Conservation (phyloP, 2,797 vertebrate genomes). For the Loriculus beryllinus region DNA sequence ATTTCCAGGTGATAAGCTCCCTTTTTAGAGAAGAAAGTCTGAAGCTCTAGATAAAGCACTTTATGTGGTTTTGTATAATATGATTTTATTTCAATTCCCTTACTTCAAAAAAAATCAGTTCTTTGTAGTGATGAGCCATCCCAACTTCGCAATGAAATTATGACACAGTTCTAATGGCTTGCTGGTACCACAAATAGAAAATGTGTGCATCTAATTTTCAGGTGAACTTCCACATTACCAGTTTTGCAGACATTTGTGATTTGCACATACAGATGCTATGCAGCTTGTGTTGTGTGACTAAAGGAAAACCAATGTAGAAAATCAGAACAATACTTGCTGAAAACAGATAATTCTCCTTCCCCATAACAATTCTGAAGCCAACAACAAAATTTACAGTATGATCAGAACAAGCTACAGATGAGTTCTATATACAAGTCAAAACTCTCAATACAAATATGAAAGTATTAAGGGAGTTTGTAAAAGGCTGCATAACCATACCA, state of each 20-base stretch:
- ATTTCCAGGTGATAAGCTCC: background rate
- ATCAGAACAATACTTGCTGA: background rate
- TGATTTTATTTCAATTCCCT: background rate
- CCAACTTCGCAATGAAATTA: background rate
- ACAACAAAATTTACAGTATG: background rate
- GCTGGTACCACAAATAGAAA: background rate
- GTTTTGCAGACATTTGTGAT: background rate
- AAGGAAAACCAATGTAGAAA: background rate
- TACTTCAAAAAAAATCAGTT: background rate
- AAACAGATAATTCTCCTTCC: background rate
- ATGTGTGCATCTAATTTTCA: background rate
- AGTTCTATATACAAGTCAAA: background rate
- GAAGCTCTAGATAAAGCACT: background rate
- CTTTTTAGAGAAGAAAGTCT: background rate
- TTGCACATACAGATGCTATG: accelerated
- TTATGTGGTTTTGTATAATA: background rate
- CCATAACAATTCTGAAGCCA: background rate
- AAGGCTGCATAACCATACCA: background rate
- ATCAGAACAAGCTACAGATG: background rate
- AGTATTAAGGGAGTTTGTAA: background rate
- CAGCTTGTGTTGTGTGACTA: background rate
- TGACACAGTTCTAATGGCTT: background rate
- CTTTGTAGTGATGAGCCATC: background rate
- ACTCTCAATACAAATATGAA: background rate
- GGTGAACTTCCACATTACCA: background rate